Evolutionary conservation across 2,113 vertebrate species (phyloP).

Genomic region (Sprattus sprattus): DNA sequence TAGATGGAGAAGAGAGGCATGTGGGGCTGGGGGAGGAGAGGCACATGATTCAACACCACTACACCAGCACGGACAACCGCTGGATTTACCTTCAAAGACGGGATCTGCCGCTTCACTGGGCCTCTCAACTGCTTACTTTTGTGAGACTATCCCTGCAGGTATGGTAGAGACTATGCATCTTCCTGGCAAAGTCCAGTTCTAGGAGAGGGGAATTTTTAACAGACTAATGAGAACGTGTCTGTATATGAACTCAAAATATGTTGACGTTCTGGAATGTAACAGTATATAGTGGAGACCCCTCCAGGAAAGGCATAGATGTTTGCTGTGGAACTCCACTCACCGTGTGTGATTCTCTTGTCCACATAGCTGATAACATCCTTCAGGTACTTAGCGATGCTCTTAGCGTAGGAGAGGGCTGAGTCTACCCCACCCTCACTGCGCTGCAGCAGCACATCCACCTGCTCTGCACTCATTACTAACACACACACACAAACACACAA

Average conservation of each 20-base stretch:
- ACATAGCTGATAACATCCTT: constrained; percentile 88
- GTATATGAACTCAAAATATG: neutral
- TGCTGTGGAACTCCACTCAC: constrained; percentile 63
- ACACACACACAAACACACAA: constrained; percentile 43
- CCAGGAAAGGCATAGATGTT: neutral
- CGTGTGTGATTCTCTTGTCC: constrained; percentile 83
- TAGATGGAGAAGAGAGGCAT: constrained; percentile 96
- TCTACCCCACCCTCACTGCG: constrained; percentile 90
- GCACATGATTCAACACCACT: neutral
- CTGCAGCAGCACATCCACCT: constrained; percentile 88
- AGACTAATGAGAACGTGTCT: constrained; percentile 1
- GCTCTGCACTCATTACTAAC: constrained; percentile 66
- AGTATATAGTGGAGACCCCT: neutral
- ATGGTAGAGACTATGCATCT: constrained; percentile 85
- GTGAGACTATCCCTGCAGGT: constrained; percentile 83
- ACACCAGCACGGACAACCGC: neutral
- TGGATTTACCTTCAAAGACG: neutral
- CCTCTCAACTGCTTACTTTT: constrained; percentile 65
- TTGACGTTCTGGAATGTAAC: neutral
- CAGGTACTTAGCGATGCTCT: constrained; percentile 92
- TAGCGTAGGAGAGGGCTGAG: constrained; percentile 83
- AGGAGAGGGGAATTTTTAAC: constrained; percentile 37
- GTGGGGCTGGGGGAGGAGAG: constrained; percentile 69
- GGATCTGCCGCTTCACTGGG: neutral
- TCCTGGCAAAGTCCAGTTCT: constrained; percentile 92